Base-by-base conservation (phyloP, 2,888 invertebrate species). In the Frankliniella intonsa region DNA sequence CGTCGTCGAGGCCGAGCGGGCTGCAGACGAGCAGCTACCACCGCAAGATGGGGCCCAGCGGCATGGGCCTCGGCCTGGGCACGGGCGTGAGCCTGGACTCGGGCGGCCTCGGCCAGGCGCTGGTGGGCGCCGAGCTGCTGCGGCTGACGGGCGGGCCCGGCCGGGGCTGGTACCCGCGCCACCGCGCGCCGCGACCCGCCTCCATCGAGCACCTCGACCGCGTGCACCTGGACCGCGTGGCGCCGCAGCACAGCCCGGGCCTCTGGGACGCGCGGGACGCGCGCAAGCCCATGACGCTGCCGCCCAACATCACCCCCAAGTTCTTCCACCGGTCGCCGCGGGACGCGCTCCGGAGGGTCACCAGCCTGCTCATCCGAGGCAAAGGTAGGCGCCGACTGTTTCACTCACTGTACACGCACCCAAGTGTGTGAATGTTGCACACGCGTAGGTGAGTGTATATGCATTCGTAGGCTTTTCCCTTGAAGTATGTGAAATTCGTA, bases 281-380 rank as follows among this genome's bases (percentile, higher is more conserved):
- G 86, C 90, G 95, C 86, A 95, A 95, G 87, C 95, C 95, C 9
- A 90, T 95, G 84, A 95, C 95, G n/a, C 90, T 95, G 86, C 95
- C 95, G 82, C 95, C 95, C 83, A 95, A 95, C 90, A 90, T 95
- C 87, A 95, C 95, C 84, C 95, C 95, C 86, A 95, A 95, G 89
- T 95, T 95, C 91, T 94, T 95, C 90, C 94, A 95, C 88, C 94
- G 94, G 89, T 95, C 95, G 85, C 95, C 95, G 81, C 91, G 95
- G 86, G 95, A 95, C 88, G 95, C 95, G 83, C 90, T 95, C 85
- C 91, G 95, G 87, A 92, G 95, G 88, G 95, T 95, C 87, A 95
- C 95, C 88, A 95, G 95, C 91, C 92, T 95, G 88, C 92, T 95
- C 88, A 95, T 95, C 89, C 91, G 94, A 88, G 82, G 83, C 38